Evolutionary conservation across 2,888 invertebrate species (phyloP).

Genomic region (Scaptomyza polygonia): DNA sequence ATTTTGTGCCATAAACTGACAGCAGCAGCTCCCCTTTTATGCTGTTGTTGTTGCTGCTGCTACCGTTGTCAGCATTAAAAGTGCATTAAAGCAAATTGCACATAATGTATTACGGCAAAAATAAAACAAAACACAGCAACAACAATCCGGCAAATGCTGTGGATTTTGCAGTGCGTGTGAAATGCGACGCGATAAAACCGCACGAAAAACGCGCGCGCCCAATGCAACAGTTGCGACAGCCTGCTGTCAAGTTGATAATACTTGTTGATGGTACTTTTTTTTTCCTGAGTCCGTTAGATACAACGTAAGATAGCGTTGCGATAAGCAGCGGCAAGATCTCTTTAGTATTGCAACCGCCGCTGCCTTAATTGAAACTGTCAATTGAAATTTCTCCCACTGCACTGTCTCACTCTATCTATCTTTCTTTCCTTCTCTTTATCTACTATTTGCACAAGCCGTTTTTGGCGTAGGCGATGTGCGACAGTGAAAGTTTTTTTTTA

Average conservation of each 20-base stretch:
- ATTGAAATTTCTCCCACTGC: conserved; percentile 53
- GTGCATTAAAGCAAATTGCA: conserved; percentile 64
- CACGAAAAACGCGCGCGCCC: conserved; percentile 37
- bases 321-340: conserved; percentile 35
- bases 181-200: conserved; percentile 37
- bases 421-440: conserved; percentile 1
- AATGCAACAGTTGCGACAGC: conserved; percentile 40
- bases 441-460: conserved; percentile 28
- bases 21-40: conserved; percentile 18
- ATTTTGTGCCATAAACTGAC: conserved; percentile 49
- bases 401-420: conserved; percentile 1
- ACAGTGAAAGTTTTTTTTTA: conserved; percentile 69
- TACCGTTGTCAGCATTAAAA: conserved; percentile 56
- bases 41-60: conserved; percentile 19
- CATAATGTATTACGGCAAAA: conserved; percentile 35
- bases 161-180: conserved; percentile 48
- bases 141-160: conserved; percentile 5
- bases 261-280: background rate
- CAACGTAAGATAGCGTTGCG: conserved; percentile 16
- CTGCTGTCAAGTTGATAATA: conserved; percentile 26
- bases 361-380: conserved; percentile 70
- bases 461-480: conserved; percentile 66
- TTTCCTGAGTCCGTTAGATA: conserved; percentile 35
- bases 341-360: conserved; percentile 23
- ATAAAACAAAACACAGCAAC: too few species aligned